Evolutionary conservation across 2,888 invertebrate species (phyloP), one percentile per base, ranked within the genome.

Genomic region (Limnephilus auricula): DNA sequence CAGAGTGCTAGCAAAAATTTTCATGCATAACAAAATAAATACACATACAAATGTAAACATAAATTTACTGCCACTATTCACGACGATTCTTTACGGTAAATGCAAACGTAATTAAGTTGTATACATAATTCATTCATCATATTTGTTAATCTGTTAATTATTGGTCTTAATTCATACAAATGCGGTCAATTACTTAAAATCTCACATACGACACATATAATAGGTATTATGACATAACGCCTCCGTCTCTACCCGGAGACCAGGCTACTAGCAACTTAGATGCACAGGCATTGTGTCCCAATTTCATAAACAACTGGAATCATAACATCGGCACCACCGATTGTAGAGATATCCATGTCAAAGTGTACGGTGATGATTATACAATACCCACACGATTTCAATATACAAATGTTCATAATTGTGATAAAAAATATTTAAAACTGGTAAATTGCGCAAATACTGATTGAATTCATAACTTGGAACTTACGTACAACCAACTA

Each of bases 371-470:
- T 65, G 65, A 65, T 2, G 9, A 25, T 65, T 65, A 65, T 25
- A n/a, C n/a, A n/a, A n/a, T n/a, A 65, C 25, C 65, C 65, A 65
- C 65, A 65, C 3, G 2, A 65, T 65, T 65, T 65, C 9, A 25
- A 65, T 50, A 50, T 0, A 65, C 25, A 65, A 25, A 25, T 9
- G n/a, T 65, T 65, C 25, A 65, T 25, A 65, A 65, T 65, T 65
- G 18, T 25, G 25, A 9, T 18, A 25, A 50, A 65, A 65, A 65
- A 65, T 25, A 65, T 82, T 82, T 32, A 10, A 34, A 34, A 82
- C 82, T 82, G 82, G 34, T 32, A 82, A 82, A 82, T 82, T 34
- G 82, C 65, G 9, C 65, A 65, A 82, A 34, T 82, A 82, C 34
- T 82, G 82, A 82, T 31, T 32, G 34, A 82, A 82, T 82, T 34